Evolutionary conservation across 2,888 invertebrate genomes (phyloP).

Genomic region (Dynastes hyllus): DNA sequence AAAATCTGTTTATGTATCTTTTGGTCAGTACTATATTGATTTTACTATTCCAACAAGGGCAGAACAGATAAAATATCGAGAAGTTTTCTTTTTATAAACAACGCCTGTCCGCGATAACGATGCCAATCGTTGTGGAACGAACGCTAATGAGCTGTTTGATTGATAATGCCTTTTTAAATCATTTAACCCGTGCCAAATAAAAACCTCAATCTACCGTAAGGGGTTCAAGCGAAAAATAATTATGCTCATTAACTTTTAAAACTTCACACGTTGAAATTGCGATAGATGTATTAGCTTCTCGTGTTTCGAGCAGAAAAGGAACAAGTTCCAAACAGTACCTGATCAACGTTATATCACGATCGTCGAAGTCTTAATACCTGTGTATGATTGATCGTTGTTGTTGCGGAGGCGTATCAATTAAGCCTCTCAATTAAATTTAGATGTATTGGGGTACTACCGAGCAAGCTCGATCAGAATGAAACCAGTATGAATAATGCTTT

Average conservation of each 20-base stretch:
- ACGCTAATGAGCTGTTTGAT: no score
- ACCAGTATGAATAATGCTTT: not conserved
- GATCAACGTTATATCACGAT: no score
- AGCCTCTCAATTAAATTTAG: not conserved
- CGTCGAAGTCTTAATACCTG: no score
- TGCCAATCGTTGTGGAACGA: not conserved
- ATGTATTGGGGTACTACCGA: not conserved
- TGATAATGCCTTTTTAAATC: no score
- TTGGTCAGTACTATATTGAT: not conserved
- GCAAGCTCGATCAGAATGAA: not conserved
- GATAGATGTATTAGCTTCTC: no score
- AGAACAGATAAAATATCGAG: not conserved
- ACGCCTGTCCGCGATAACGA: not conserved
- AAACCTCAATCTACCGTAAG: no score
- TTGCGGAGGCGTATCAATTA: slow-evolving; percentile 13
- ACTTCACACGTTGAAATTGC: no score
- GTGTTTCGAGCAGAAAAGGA: no score
- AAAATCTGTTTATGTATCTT: not conserved
- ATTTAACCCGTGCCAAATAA: no score
- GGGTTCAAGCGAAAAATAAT: no score
- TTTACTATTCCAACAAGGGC: not conserved
- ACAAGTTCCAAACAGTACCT: no score
- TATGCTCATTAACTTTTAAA: no score
- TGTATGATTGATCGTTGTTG: not conserved
- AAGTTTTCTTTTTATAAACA: not conserved